phyloP scores from a whole-genome alignment of 2,888 invertebrate species.

The Steromphala cineraria region DNA sequence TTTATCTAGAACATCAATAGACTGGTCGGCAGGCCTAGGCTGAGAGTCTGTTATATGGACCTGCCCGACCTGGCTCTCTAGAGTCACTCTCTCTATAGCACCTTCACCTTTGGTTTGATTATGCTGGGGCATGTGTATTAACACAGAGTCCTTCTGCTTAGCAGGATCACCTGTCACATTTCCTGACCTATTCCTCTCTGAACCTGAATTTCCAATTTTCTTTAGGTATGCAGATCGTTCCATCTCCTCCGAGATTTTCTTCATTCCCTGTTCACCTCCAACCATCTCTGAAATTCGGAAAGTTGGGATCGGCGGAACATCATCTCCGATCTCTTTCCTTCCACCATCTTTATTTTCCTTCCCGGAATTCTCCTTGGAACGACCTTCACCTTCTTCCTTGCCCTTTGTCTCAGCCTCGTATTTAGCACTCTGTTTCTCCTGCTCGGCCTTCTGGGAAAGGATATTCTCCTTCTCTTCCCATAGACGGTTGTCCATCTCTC shows the following conservation, averaged over 20 bases:
- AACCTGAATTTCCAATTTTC: background rate
- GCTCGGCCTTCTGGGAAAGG: conserved; percentile 46
- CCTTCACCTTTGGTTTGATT: conserved; percentile 14
- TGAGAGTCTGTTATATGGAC: conserved; percentile 40
- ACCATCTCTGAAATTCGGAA: conserved; percentile 19
- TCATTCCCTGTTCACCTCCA: conserved; percentile 19
- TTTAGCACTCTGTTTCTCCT: conserved; percentile 53
- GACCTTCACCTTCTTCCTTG: conserved; percentile 47
- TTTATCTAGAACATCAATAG: conserved; percentile 19
- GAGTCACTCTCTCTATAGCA: conserved; percentile 31
- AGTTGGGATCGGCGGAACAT: conserved; percentile 8
- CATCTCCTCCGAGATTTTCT: conserved; percentile 13
- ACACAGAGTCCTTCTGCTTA: background rate
- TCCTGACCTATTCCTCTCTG: background rate
- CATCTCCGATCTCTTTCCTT: background rate
- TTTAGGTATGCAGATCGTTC: conserved; percentile 10
- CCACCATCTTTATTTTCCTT: conserved; percentile 9
- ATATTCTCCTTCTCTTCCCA: conserved; percentile 60
- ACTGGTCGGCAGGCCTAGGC: background rate
- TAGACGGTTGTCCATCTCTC: conserved; percentile 64
- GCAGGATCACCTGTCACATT: background rate
- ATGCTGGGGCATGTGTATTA: conserved; percentile 5
- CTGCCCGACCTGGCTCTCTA: conserved; percentile 41
- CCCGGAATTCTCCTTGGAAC: conserved; percentile 9
- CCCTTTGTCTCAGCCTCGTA: conserved; percentile 62